Percentiles rank a stretch among this genome's conserved stretches.
These are phyloP conservation scores for Atherix ibis DNA, from an alignment of 2,888 invertebrate genomes.

Conservation along the genomic window DNA sequence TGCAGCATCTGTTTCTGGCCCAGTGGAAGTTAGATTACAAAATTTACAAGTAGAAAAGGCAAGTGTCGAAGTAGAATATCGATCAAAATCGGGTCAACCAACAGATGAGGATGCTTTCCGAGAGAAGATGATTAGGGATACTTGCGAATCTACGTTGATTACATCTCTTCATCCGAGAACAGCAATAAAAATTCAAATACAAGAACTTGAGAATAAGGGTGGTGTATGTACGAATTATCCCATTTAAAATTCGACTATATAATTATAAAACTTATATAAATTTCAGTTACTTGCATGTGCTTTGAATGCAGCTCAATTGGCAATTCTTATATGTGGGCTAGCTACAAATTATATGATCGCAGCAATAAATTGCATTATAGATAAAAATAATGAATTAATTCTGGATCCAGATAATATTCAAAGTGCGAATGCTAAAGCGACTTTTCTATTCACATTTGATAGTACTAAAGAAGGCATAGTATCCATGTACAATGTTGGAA, in stretches of 20 bases:
- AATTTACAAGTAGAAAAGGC: conserved; percentile 65
- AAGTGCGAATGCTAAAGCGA: conserved; percentile 40
- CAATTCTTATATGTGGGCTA: conserved; percentile 68
- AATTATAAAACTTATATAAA: conserved; percentile 2
- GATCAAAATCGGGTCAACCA: conserved; percentile 60
- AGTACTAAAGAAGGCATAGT: conserved; percentile 41
- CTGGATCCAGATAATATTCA: conserved; percentile 44
- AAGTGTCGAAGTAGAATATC: conserved; percentile 60
- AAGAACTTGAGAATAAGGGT: conserved; percentile 74
- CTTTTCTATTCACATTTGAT: conserved; percentile 62
- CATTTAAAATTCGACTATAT: not conserved
- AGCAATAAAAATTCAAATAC: conserved; percentile 59
- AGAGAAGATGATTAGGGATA: conserved; percentile 59
- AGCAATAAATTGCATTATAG: conserved; percentile 58
- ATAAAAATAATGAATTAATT: conserved; percentile 40
- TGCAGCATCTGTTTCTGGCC: conserved; percentile 66
- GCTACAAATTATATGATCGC: conserved; percentile 69
- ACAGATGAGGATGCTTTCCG: conserved; percentile 51
- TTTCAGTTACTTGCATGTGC: conserved; percentile 55
- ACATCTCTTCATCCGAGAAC: conserved; percentile 64
- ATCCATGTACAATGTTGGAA: conserved; percentile 53
- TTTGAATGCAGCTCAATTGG: conserved; percentile 69
- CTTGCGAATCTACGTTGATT: conserved; percentile 58
- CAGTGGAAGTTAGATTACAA: conserved; percentile 59
- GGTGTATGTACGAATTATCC: conserved; percentile 42